A percentile compares a stretch with the other conserved stretches of the same genome.
Evolutionary conservation across 2,888 invertebrate genomes (phyloP).

Genomic region (Philaethria dido): DNA sequence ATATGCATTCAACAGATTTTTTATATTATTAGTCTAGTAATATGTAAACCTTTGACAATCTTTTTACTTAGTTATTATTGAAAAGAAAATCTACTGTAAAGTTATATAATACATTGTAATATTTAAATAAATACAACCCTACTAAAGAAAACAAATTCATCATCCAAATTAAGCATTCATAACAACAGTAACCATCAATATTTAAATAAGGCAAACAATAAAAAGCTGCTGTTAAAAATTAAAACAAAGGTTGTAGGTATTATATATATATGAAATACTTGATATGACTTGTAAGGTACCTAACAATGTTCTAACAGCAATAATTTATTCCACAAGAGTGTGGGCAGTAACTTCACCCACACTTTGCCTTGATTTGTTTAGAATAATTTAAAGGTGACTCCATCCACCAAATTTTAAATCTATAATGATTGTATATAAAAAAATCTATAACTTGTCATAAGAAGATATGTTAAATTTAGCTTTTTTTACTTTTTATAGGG

Average conservation of each 20-base stretch:
- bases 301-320: slow-evolving; percentile 71
- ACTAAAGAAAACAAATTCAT: neutral
- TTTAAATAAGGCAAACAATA: slow-evolving; percentile 14
- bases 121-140: neutral
- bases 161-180: neutral
- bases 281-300: slow-evolving; percentile 69
- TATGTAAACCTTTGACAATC: no score
- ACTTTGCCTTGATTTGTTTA: slow-evolving; percentile 70
- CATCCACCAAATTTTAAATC: slow-evolving; percentile 44
- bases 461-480: slow-evolving; percentile 3
- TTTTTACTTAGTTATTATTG: no score
- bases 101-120: neutral
- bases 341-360: slow-evolving; percentile 78
- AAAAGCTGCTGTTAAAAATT: slow-evolving; percentile 31
- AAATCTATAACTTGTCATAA: slow-evolving; percentile 8
- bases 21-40: no score
- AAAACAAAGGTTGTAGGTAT: slow-evolving; percentile 55
- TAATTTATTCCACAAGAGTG: slow-evolving; percentile 78
- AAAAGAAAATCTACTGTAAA: no score
- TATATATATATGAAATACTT: slow-evolving; percentile 50
- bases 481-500: neutral
- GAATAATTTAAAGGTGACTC: slow-evolving; percentile 59
- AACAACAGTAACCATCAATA: slow-evolving; percentile 4
- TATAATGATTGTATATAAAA: slow-evolving; percentile 26
- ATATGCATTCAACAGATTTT: no score